Base-by-base conservation (phyloP, 2,797 vertebrate species). In the Sphenopsis melanotis region DNA sequence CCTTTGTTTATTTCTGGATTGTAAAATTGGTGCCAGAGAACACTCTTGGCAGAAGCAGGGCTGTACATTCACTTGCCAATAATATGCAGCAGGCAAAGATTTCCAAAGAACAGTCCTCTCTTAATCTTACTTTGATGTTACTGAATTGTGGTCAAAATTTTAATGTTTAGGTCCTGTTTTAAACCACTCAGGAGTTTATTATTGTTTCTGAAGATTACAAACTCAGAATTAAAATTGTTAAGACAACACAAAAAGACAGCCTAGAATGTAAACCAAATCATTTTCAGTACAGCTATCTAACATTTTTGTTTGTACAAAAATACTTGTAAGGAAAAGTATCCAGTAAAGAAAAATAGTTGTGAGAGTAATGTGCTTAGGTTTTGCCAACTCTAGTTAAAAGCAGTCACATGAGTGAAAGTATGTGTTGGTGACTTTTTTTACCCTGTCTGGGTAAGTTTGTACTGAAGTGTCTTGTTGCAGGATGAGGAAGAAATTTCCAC, bases 401-500 rank as follows among this genome's bases (percentile, higher is more conserved):
- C 72, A 47, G 46, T 34, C 30, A n/a, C 12, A 10, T 23, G 20
- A 56, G 17, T 39, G 22, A 18, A 57, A 57, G 19, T 70, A 75
- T 16, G 7, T 44, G 55, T 32, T 61, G 32, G 27, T 81, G 44
- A 32, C 10, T 1, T 77, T 37, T 52, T 49, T 39, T 41, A 17
- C 17, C 19, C 17, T 55, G 29, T 91, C 41, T 86, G 42, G 7
- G 21, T 83, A 52, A 88, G 11, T 59, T 94, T 47, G 47, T 79
- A 44, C 17, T 63, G 37, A 92, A 80, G 24, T 89, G 8, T 94
- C 61, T 90, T 88, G 17, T 95, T 97, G 64, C 98, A 99, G 94
- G 99, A 99, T 2, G 99, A 99, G 56, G 99, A 99, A 78, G 99
- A 99, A 94, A 99, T 99, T 93, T 99, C 99, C 21, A 99, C 99